phyloP scores from a whole-genome alignment of 2,113 vertebrate species.

The Pyxicephalus adspersus region DNA sequence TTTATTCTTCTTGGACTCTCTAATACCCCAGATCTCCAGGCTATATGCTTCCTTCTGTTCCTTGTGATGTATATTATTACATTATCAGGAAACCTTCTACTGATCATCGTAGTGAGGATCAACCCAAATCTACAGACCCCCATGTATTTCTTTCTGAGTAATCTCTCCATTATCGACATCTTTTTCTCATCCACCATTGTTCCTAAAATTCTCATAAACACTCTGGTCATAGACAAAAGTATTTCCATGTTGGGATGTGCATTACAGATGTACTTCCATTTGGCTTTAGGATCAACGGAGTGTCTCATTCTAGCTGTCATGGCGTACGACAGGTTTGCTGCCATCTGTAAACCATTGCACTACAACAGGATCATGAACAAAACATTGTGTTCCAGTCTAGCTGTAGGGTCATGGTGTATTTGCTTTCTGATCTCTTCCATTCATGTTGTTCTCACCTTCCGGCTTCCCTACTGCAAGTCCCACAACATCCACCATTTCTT shows the following conservation, averaged over 20 bases:
- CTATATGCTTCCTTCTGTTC: not conserved
- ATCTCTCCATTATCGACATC: slow-evolving; percentile 6
- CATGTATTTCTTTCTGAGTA: too few relatives aligned
- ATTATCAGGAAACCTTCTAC: slow-evolving; percentile 5
- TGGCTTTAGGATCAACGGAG: not conserved
- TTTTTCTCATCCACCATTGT: slow-evolving; percentile 14
- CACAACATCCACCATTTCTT: slow-evolving; percentile 62
- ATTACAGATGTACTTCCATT: not conserved
- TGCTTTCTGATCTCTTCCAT: slow-evolving; percentile 52
- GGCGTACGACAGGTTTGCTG: slow-evolving; percentile 53
- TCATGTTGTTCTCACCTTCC: slow-evolving; percentile 57
- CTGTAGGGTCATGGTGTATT: slow-evolving; percentile 33
- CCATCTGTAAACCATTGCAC: slow-evolving; percentile 57
- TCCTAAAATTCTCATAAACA: not conserved
- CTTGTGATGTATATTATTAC: not conserved
- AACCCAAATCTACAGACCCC: not conserved
- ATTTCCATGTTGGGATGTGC: not conserved
- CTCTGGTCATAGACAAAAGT: not conserved
- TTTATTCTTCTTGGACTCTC: too few relatives aligned
- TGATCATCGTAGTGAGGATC: not conserved
- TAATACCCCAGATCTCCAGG: too few relatives aligned
- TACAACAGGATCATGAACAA: slow-evolving; percentile 60
- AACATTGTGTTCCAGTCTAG: slow-evolving; percentile 43
- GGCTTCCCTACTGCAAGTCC: slow-evolving; percentile 60
- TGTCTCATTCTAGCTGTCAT: slow-evolving; percentile 48